Conservation (phyloP, 2,888 invertebrate species). For the Cylindroiulus punctatus region DNA sequence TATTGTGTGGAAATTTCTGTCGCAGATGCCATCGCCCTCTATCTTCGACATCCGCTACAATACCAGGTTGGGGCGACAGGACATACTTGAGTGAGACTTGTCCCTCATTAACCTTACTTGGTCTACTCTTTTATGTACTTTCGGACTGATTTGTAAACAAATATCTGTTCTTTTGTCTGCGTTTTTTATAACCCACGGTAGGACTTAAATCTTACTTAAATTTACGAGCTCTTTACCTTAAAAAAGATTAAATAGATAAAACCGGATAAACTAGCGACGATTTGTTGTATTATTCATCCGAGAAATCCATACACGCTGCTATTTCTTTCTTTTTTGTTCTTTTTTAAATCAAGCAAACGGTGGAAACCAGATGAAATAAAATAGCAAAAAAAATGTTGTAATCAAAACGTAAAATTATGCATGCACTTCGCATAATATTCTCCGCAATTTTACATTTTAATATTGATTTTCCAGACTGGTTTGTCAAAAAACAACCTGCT, state of each 20-base stretch:
- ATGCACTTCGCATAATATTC: not conserved
- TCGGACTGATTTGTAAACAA: constrained; percentile 34
- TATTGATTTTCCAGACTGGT: not conserved
- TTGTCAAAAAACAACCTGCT: not conserved
- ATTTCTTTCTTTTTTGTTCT: not conserved
- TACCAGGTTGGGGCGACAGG: not conserved
- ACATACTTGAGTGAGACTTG: constrained; percentile 10
- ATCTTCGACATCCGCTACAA: constrained; percentile 34
- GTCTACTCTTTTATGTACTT: constrained; percentile 47
- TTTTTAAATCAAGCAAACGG: not conserved
- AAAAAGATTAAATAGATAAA: constrained; percentile 44
- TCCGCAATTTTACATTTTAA: constrained; percentile 13
- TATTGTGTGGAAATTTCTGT: constrained; percentile 53
- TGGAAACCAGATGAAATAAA: not conserved
- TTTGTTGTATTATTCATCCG: constrained; percentile 24
- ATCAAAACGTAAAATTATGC: not conserved
- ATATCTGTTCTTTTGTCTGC: constrained; percentile 18
- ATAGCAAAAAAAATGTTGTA: not conserved
- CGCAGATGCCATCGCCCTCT: constrained; percentile 41
- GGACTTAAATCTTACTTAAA: constrained; percentile 30
- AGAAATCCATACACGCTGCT: constrained; percentile 10
- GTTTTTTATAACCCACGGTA: constrained; percentile 8
- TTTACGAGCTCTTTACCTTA: constrained; percentile 47
- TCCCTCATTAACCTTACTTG: constrained; percentile 39
- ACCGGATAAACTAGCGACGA: constrained; percentile 39